Percentiles rank a stretch among this genome's conserved stretches.
Evolutionary conservation across 1,140 invertebrate genomes (phyloP).

Genomic region (Patella vulgata): DNA sequence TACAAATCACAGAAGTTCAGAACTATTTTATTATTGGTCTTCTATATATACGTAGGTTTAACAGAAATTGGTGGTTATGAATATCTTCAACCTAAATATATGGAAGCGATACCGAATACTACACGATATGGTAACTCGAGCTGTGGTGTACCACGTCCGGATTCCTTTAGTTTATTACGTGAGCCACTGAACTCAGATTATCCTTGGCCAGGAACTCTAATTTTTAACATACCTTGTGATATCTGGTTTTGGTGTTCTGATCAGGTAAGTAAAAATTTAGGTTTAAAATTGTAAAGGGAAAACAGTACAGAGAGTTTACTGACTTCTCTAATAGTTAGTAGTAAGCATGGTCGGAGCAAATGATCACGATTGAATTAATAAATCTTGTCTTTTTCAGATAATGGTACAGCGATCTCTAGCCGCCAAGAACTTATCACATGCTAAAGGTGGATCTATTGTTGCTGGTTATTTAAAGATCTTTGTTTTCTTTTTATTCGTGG

Average conservation of each 20-base stretch:
- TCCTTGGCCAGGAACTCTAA: constrained; percentile 69
- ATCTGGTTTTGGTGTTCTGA: constrained; percentile 72
- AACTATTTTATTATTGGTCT: too few relatives aligned
- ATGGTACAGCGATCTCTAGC: constrained; percentile 70
- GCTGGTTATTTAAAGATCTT: constrained; percentile 68
- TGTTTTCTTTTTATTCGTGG: constrained; percentile 68
- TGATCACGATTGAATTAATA: too few relatives aligned
- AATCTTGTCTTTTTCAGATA: constrained; percentile 59
- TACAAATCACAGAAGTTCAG: too few relatives aligned
- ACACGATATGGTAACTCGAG: constrained; percentile 24
- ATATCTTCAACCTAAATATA: constrained; percentile 59
- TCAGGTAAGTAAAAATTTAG: constrained; percentile 57
- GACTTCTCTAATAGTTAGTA: too few relatives aligned
- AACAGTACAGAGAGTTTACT: background rate
- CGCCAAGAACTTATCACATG: constrained; percentile 68
- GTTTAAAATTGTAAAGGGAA: background rate
- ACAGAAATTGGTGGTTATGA: constrained; percentile 60
- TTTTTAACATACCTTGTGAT: constrained; percentile 68
- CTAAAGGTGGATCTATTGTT: constrained; percentile 68
- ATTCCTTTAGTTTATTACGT: constrained; percentile 68
- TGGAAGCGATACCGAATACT: constrained; percentile 55
- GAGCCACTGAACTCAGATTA: constrained; percentile 57
- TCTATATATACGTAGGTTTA: background rate
- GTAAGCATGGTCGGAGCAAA: too few relatives aligned
- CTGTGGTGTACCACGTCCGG: constrained; percentile 38